Conservation (phyloP, 2,797 vertebrate genomes). For the Chiloscyllium punctatum region DNA sequence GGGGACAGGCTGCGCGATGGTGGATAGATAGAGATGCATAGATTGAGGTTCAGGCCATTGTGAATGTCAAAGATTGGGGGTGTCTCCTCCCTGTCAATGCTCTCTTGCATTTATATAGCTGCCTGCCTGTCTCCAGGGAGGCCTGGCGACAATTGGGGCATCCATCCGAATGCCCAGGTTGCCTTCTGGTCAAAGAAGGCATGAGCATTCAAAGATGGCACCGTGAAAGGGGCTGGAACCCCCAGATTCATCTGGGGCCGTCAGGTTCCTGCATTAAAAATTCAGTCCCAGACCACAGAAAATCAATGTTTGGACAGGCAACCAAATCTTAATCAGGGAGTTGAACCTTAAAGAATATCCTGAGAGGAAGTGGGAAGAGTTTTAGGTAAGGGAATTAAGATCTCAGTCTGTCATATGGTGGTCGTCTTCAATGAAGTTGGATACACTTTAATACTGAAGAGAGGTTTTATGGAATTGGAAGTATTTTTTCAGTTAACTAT, state of each 20-base stretch:
- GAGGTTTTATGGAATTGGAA: too few relatives aligned
- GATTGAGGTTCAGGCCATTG: background rate
- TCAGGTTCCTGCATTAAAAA: background rate
- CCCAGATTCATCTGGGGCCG: background rate
- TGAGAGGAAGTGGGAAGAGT: background rate
- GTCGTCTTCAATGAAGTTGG: too few relatives aligned
- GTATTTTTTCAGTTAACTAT: too few relatives aligned
- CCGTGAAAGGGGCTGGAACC: too few relatives aligned
- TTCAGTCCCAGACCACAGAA: too few relatives aligned
- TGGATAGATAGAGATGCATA: background rate
- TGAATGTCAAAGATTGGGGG: background rate
- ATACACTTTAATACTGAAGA: too few relatives aligned
- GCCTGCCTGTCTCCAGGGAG: background rate
- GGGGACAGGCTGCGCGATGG: background rate
- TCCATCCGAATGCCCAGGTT: background rate
- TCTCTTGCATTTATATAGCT: background rate
- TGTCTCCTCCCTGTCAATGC: background rate
- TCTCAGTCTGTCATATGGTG: too few relatives aligned
- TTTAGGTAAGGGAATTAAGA: background rate
- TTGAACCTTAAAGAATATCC: background rate
- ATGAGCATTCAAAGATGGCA: background rate
- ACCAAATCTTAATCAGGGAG: background rate
- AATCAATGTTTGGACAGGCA: too few relatives aligned
- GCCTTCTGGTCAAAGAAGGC: background rate
- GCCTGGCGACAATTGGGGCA: too few relatives aligned